Base-by-base conservation (phyloP, 2,888 invertebrate genomes). In the Dione vanillae region DNA sequence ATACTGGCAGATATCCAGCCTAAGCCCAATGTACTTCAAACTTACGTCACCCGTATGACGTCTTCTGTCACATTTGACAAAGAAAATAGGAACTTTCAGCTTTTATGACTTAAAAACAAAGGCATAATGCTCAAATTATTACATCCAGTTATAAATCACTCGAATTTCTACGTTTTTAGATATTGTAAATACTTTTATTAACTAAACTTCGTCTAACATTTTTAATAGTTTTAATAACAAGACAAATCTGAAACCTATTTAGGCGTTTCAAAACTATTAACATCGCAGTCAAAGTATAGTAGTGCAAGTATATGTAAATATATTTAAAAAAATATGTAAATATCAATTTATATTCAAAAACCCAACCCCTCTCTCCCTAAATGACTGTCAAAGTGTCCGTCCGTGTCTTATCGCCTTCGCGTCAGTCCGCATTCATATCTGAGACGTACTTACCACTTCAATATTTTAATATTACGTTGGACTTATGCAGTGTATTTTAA, bases 31-130 rank as follows among this genome's bases (percentile, higher is more conserved):
- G 67, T 66, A 68, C 47, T 72, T 66, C 54, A 14, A 35, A 49
- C n/a, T 71, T 52, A 73, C 75, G 75, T 74, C 72, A 69, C 62
- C 51, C 20, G 19, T 51, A 61, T 72, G 72, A 72, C 72, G 74
- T 70, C 41, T 54, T 11, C 62, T 65, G 70, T 61, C 65, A 35
- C 40, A 49, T 61, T 62, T 68, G 70, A 73, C 70, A 70, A 68
- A 65, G 70, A 65, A 40, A 56, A 68, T 52, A 35, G 43, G 52
- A 20, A 61, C 51, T 68, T 62, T 52, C 12, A 37, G 10, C 37
- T 6, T 54, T 37, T 37, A 8, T 52, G n/a, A 37, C 11, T 11
- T n/a, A 37, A 56, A 56, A 56, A 37, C n/a, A 56, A 5, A 54
- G 14, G 9, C n/a, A 54, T 35, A 35, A 19, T 19, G 19, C 1